Evolutionary conservation across 2,797 vertebrate genomes (phyloP).

Genomic region (Novumbra hubbsi): DNA sequence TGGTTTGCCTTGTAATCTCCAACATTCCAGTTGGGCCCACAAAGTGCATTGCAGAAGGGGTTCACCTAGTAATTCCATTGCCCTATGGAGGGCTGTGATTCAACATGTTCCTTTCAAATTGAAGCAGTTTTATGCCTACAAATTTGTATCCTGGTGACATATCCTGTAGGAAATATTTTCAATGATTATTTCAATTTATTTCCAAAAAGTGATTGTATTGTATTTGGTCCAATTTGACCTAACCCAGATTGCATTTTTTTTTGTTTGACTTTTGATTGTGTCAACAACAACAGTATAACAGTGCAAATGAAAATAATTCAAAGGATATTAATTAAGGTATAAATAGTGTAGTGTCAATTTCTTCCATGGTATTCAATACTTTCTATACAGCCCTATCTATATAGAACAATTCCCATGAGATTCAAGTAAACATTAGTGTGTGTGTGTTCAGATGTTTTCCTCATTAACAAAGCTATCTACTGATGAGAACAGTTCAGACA

Average conservation of each 20-base stretch:
- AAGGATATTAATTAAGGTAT: too few species aligned
- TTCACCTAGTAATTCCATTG: constrained; percentile 16
- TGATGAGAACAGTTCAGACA: constrained; percentile 56
- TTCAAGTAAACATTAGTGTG: not conserved
- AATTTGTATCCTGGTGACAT: not conserved
- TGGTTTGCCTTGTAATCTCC: constrained; percentile 47
- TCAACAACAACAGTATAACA: too few species aligned
- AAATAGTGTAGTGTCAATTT: too few species aligned
- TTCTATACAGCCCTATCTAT: too few species aligned
- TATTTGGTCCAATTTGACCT: not conserved
- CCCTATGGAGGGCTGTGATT: constrained; percentile 13
- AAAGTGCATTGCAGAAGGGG: constrained; percentile 10
- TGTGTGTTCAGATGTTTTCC: constrained; percentile 14
- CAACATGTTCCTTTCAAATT: not conserved
- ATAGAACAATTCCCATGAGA: too few species aligned
- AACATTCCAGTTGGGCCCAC: constrained; percentile 21
- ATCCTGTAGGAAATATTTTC: not conserved
- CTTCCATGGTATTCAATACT: too few species aligned
- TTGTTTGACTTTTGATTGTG: too few species aligned
- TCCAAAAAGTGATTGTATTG: not conserved
- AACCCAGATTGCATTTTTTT: too few species aligned
- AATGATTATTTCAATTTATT: not conserved
- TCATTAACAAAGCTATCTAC: constrained; percentile 29
- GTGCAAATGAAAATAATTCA: too few species aligned
- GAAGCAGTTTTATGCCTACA: not conserved